Evolutionary conservation across 2,888 invertebrate genomes (phyloP), one percentile per base, ranked within the genome.

Genomic region (Dryobotodes eremita): DNA sequence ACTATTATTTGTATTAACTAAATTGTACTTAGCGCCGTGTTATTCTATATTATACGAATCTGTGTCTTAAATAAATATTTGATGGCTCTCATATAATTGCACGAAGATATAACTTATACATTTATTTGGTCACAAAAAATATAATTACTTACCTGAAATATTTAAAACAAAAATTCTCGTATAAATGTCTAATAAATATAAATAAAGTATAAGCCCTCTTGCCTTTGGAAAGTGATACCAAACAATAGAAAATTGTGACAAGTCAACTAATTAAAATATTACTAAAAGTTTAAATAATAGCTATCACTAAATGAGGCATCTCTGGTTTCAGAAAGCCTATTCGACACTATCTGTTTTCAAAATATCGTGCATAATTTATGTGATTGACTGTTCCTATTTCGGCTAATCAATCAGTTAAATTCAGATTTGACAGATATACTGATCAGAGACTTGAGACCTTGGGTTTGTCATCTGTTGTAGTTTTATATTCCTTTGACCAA

Each of bases 41-140:
- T 53, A 46, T 36, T 48, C 1, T 59, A 46, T n/a, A 15, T 50
- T 11, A 36, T 11, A 20, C 4, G 11, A 26, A 42, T 61, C 42
- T 46, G 10, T 50, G 55, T 79, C 2, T 46, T 31, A 46, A 31
- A 46, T 61, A 77, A 71, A 77, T 59, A n/a, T 77, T 77, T n/a
- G 17, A 23, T 15, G 26, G 26, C 36, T 62, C 26, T 55, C 31
- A 8, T 50, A 79, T 23, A 53, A 36, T 2, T 10, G 23, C 15
- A 69, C 68, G 23, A 50, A 31, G 13, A 26, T 26, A 6, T 42
- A 64, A 36, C 23, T 17, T 17, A 31, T 5, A 15, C 8, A 59
- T 17, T 31, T 23, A 59, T 31, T 23, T 31, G 15, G 31, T 57
- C 3, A 31, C 31, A 31, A 23, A 66, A 26, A 66, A 20, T 13